Base-by-base conservation (phyloP, 2,888 invertebrate genomes). In the Drosophila melanocephala region DNA sequence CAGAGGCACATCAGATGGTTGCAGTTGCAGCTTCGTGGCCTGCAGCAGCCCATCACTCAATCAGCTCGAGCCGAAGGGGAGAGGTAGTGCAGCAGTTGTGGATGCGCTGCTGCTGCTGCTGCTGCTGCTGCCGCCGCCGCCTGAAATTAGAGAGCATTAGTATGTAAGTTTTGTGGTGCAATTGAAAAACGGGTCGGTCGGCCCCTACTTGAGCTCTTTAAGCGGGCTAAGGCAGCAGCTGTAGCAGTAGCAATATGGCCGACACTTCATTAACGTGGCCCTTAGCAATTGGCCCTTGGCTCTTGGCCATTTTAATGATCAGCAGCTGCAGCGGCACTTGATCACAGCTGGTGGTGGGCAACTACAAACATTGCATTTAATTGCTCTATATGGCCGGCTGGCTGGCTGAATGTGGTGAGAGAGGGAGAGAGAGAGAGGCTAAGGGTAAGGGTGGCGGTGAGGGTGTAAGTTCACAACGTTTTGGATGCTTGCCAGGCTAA, bases 221-320 rank as follows among this genome's bases (percentile, higher is more conserved):
- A 78, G 61, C 59, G 47, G 39, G 64, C 58, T 28, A n/a, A 60
- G 32, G 26, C 56, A 14, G 14, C 56, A 12, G 58, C 57, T 50
- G 26, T 53, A 16, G 59, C 59, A 51, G 67, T 58, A 53, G 60
- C 56, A 64, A 65, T 60, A 64, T 72, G 77, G 65, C 75, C 64
- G 74, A 69, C 76, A 87, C 88, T 85, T 87, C 81, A 85, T 84
- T 84, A 84, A 82, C 72, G 80, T 71, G 58, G 61, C 51, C 42
- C 64, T 58, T 57, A 50, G 47, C 47, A 28, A 63, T 65, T 67
- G 56, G 42, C 47, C 32, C 63, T 72, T 65, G 28, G 65, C 65
- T 51, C 50, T 28, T 44, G 67, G 75, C 74, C 69, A 75, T 57
- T 72, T 72, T 75, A 75, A 73, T 63, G 67, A 75, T 72, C 71